Evolutionary conservation across 2,888 invertebrate species (phyloP).

Genomic region (Ellobium chinense): DNA sequence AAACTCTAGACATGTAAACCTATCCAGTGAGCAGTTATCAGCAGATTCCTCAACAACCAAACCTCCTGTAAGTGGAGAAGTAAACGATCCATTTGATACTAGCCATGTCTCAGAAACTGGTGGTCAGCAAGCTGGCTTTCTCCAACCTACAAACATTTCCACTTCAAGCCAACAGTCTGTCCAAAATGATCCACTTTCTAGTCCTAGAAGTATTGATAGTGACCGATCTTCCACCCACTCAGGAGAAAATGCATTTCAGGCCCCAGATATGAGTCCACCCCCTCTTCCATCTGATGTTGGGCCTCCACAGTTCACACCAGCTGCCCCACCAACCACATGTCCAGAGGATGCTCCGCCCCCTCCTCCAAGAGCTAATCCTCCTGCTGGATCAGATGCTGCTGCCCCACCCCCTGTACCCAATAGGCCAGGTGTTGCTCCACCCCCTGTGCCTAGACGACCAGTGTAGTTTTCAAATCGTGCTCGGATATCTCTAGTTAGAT

Average conservation of each 20-base stretch:
- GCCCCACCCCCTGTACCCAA: constrained; percentile 63
- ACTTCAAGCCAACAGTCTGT: not conserved
- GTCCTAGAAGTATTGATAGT: constrained; percentile 47
- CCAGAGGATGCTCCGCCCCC: constrained; percentile 41
- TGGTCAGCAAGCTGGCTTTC: not conserved
- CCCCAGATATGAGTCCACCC: constrained; percentile 46
- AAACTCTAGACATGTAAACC: no score
- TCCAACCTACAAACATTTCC: not conserved
- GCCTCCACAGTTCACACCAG: constrained; percentile 14
- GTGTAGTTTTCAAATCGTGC: not conserved
- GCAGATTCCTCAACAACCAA: no score
- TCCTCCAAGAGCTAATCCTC: constrained; percentile 49
- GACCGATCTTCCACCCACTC: constrained; percentile 32
- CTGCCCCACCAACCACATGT: constrained; percentile 22
- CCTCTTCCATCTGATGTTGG: constrained; percentile 32
- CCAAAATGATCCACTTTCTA: constrained; percentile 17
- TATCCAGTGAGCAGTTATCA: no score
- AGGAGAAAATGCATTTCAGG: not conserved
- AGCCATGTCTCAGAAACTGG: constrained; percentile 45
- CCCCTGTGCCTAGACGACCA: constrained; percentile 51
- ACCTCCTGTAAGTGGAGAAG: not conserved
- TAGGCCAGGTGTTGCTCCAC: constrained; percentile 50
- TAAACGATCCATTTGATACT: constrained; percentile 62
- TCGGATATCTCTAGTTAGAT: no score
- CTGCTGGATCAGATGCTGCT: constrained; percentile 17